phyloP scores from a whole-genome alignment of 1,140 invertebrate genomes.

The Zaprionus tsacasi region DNA sequence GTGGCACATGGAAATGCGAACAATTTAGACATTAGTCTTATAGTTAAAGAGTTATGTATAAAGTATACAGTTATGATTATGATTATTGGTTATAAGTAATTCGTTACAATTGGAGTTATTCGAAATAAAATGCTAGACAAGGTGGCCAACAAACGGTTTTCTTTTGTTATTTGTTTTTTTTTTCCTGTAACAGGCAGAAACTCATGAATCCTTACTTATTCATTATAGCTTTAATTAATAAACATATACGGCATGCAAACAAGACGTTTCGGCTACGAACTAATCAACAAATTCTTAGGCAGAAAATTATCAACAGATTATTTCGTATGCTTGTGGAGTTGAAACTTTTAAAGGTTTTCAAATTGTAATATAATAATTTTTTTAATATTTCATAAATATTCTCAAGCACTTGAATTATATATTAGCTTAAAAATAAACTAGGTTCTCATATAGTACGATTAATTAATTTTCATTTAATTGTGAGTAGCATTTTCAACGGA shows the following conservation, averaged over 20 bases:
- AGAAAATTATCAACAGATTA: conserved; percentile 38
- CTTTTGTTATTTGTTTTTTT: background rate
- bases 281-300: conserved; percentile 73
- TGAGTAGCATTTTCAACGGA: conserved; percentile 78
- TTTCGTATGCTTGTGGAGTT: conserved; percentile 19
- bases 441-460: conserved; percentile 13
- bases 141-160: conserved; percentile 20
- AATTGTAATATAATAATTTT: conserved; percentile 34
- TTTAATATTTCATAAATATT: conserved; percentile 77
- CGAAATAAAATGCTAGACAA: conserved; percentile 17
- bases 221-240: conserved; percentile 13
- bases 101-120: conserved; percentile 62
- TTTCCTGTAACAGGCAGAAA: background rate
- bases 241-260: conserved; percentile 55
- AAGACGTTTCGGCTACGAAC: conserved; percentile 63
- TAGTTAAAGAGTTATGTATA: conserved; percentile 40
- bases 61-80: conserved; percentile 55
- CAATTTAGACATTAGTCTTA: conserved; percentile 39
- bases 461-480: conserved; percentile 55
- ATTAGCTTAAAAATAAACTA: conserved; percentile 69
- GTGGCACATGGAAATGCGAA: conserved; percentile 50
- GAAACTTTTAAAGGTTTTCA: conserved; percentile 22
- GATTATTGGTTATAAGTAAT: conserved; percentile 60
- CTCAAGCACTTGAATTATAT: conserved; percentile 73
- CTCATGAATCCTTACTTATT: conserved; percentile 27